Conservation (phyloP, 2,888 invertebrate species). For the Drosophila picticornis region DNA sequence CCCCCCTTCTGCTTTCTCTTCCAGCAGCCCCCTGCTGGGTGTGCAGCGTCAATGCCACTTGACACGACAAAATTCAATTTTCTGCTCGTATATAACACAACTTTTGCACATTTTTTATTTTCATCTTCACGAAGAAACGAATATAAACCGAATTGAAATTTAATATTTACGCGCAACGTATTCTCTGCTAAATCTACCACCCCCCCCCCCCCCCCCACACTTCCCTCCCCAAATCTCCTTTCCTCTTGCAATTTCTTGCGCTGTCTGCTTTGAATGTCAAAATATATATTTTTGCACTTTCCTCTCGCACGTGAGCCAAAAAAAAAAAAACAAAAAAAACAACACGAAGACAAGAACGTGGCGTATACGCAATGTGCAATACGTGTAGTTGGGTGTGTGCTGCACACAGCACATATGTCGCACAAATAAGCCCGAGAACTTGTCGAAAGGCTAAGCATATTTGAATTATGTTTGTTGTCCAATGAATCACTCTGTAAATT, state of each 20-base stretch:
- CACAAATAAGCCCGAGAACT: not conserved
- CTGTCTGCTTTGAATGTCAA: slow-evolving; percentile 18
- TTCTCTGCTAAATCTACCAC: slow-evolving; percentile 25
- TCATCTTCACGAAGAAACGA: slow-evolving; percentile 47
- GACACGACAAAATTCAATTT: slow-evolving; percentile 77
- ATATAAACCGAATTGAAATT: slow-evolving; percentile 68
- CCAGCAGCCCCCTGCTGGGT: not conserved
- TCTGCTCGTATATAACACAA: slow-evolving; percentile 54
- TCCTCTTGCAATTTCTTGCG: not conserved
- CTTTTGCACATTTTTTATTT: slow-evolving; percentile 55
- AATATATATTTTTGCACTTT: slow-evolving; percentile 24
- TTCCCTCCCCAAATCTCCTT: not conserved
- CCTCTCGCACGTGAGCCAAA: slow-evolving; percentile 26
- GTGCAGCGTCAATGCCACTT: slow-evolving; percentile 68
- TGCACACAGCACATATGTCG: not conserved
- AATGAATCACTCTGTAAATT: not conserved
- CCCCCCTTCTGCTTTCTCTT: no score
- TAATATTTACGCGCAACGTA: slow-evolving; percentile 67
- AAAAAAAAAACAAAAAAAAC: no score
- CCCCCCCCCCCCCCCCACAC: not conserved
- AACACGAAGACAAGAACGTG: slow-evolving; percentile 2
- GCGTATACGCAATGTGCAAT: slow-evolving; percentile 48
- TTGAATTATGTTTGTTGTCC: not conserved
- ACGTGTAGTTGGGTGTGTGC: no score
- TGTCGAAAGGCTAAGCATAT: not conserved